These are phyloP conservation scores for Torymus texanus DNA, from an alignment of 2,888 invertebrate species.

Conservation along the genomic window DNA sequence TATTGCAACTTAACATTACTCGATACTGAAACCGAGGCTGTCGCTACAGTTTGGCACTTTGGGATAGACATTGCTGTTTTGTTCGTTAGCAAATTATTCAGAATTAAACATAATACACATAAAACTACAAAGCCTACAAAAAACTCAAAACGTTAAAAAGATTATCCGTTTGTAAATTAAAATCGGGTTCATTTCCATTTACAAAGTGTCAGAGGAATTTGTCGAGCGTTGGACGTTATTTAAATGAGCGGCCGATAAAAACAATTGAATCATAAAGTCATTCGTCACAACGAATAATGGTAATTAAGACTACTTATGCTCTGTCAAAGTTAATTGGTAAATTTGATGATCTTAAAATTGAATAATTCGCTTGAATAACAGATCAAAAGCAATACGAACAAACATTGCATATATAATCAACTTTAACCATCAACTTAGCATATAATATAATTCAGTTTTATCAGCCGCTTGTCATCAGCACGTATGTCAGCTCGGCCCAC, in stretches of 20 bases:
- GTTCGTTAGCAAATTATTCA: conserved; percentile 35
- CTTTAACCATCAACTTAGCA: neutral
- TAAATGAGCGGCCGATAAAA: conserved; percentile 45
- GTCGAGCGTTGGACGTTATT: conserved; percentile 15
- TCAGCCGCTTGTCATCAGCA: conserved; percentile 19
- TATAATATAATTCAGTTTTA: conserved; percentile 10
- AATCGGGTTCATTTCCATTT: neutral
- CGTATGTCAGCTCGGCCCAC: conserved; percentile 1
- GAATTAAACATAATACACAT: conserved; percentile 20
- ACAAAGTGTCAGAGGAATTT: neutral
- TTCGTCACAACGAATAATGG: conserved; percentile 44
- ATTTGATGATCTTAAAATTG: conserved; percentile 22
- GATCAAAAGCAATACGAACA: conserved; percentile 13
- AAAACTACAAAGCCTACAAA: conserved; percentile 29
- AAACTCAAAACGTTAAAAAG: conserved; percentile 20
- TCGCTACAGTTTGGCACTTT: conserved; percentile 55
- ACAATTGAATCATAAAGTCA: conserved; percentile 45
- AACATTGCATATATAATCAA: conserved; percentile 12
- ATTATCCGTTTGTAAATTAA: neutral
- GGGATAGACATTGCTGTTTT: conserved; percentile 20
- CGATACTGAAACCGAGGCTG: conserved; percentile 51
- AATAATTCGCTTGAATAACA: conserved; percentile 29
- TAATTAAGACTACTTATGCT: conserved; percentile 29
- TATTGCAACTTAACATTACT: conserved; percentile 40
- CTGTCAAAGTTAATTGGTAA: conserved; percentile 21